phyloP scores from a whole-genome alignment of 2,888 invertebrate genomes.

The Patella pellucida region DNA sequence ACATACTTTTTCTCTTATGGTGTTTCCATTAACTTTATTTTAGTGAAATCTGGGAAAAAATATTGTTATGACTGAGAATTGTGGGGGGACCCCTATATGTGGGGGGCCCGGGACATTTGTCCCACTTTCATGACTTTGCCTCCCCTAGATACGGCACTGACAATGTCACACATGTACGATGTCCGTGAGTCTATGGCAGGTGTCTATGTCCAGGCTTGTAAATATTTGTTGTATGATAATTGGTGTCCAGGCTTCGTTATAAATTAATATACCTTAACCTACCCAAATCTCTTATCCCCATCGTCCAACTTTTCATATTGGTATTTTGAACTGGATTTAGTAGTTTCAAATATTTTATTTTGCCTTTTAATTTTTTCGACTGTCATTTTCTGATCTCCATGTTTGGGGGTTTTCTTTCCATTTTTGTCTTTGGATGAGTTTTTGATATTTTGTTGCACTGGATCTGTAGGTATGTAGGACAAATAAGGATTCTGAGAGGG shows the following conservation, averaged over 20 bases:
- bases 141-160: no score
- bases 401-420: not conserved
- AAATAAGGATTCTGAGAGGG: constrained; percentile 31
- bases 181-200: no score
- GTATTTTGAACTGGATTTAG: constrained; percentile 12
- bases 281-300: constrained; percentile 41
- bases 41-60: no score
- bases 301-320: constrained; percentile 35
- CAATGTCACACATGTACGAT: no score
- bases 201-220: no score
- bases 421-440: not conserved
- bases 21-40: no score
- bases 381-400: not conserved
- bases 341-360: constrained; percentile 3
- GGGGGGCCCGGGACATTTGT: no score
- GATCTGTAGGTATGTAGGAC: constrained; percentile 31
- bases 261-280: not conserved
- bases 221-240: no score
- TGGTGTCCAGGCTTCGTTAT: not conserved
- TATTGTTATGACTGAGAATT: no score
- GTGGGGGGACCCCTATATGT: no score
- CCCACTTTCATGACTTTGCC: no score
- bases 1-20: no score
- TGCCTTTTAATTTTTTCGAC: not conserved
- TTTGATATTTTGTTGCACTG: constrained; percentile 29